phyloP scores from a whole-genome alignment of 2,113 vertebrate genomes.

The Butorides virescens region DNA sequence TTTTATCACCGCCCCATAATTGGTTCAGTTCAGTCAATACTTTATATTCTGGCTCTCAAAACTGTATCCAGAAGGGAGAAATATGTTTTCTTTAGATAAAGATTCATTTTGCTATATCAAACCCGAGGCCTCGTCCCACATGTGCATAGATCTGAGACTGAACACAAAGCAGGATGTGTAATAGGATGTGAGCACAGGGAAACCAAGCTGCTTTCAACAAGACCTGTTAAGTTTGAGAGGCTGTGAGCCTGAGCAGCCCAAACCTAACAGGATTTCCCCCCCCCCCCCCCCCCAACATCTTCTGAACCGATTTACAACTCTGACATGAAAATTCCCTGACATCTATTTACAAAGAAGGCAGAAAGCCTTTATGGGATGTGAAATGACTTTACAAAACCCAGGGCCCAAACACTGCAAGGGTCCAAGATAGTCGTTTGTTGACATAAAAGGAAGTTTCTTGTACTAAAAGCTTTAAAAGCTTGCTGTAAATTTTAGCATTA shows the following conservation, averaged over 20 bases:
- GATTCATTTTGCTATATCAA: neutral
- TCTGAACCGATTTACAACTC: neutral
- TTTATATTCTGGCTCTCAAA: neutral
- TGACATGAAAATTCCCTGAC: neutral
- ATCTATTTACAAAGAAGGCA: neutral
- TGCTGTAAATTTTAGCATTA: neutral
- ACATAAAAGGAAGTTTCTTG: neutral
- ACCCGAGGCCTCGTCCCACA: rapidly evolving
- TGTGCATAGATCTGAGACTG: neutral
- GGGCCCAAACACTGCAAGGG: neutral
- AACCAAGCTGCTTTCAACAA: neutral
- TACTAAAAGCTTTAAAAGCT: neutral
- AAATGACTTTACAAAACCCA: neutral
- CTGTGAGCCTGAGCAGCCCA: neutral
- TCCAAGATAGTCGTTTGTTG: neutral
- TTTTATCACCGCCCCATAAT: neutral
- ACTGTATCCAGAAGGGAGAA: neutral
- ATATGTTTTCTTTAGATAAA: neutral
- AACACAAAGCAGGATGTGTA: neutral
- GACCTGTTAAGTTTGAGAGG: neutral
- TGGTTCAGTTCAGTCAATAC: neutral
- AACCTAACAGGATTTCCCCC: neutral
- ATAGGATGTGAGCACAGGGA: neutral
- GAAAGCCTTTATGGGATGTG: neutral
- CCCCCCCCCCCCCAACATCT: neutral